phyloP scores from a whole-genome alignment of 2,113 vertebrate genomes.

The Neolamprologus longior region DNA sequence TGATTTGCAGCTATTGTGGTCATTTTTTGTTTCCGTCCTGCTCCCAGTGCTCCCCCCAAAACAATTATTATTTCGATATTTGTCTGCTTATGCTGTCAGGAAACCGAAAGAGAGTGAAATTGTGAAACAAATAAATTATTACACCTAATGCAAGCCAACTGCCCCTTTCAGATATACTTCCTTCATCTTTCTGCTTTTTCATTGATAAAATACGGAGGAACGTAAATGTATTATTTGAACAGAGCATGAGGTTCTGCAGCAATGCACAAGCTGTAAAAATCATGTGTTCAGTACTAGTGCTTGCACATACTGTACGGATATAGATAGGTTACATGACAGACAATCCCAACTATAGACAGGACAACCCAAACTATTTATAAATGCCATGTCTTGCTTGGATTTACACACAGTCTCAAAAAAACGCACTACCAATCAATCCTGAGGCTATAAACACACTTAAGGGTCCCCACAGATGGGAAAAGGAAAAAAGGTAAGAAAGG shows the following conservation, averaged over 20 bases:
- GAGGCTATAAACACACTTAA: constrained; percentile 32
- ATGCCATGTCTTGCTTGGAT: background rate
- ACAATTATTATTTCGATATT: background rate
- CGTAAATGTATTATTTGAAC: background rate
- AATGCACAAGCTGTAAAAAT: background rate
- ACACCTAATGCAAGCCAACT: background rate
- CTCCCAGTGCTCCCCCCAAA: background rate
- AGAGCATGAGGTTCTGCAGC: background rate
- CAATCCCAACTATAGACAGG: background rate
- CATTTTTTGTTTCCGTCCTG: background rate
- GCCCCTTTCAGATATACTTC: background rate
- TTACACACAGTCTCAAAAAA: background rate
- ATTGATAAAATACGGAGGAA: background rate
- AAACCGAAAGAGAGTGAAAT: background rate
- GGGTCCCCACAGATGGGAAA: background rate
- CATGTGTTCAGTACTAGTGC: background rate
- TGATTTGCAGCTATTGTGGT: background rate
- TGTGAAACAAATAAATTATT: background rate
- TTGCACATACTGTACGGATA: background rate
- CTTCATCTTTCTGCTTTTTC: background rate
- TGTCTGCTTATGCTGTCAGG: background rate
- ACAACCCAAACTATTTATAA: background rate
- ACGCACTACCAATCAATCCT: background rate
- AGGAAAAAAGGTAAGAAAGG: constrained; percentile 1
- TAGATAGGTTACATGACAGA: background rate